Conservation (phyloP, 2,888 invertebrate species). For the Andrena minutula region DNA sequence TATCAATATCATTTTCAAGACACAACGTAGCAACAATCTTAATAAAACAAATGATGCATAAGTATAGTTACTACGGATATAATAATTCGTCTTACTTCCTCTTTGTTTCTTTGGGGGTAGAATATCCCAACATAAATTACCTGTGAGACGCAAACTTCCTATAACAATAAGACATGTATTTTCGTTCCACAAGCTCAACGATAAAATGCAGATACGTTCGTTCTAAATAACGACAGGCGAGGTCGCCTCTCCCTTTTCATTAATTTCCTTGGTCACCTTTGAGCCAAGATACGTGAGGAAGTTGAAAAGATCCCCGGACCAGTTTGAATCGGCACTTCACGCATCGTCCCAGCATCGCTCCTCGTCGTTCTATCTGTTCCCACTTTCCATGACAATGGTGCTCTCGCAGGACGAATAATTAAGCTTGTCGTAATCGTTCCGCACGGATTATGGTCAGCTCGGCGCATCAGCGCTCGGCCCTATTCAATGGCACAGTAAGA, state of each 20-base stretch:
- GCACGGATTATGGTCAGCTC: constrained; percentile 55
- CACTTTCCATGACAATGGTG: constrained; percentile 59
- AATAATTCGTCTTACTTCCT: background rate
- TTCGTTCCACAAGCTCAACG: no score
- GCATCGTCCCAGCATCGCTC: background rate
- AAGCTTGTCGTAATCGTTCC: constrained; percentile 61
- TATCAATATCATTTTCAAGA: constrained; percentile 4
- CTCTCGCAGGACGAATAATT: constrained; percentile 57
- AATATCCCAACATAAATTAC: background rate
- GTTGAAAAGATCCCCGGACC: constrained; percentile 3
- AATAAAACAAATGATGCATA: background rate
- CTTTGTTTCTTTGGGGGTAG: background rate
- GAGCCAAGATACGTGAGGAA: background rate
- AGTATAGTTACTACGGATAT: background rate
- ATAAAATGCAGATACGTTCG: no score
- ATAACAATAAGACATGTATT: no score
- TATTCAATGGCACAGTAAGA: constrained; percentile 51
- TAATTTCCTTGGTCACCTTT: background rate
- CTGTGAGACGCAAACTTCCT: constrained; percentile 1
- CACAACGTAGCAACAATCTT: background rate
- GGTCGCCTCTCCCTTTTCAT: background rate
- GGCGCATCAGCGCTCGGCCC: constrained; percentile 50
- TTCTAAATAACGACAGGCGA: background rate
- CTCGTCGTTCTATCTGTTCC: constrained; percentile 9
- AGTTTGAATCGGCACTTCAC: constrained; percentile 27